Evolutionary conservation across 2,888 invertebrate species (phyloP).

Genomic region (Sylvicola cinctus): DNA sequence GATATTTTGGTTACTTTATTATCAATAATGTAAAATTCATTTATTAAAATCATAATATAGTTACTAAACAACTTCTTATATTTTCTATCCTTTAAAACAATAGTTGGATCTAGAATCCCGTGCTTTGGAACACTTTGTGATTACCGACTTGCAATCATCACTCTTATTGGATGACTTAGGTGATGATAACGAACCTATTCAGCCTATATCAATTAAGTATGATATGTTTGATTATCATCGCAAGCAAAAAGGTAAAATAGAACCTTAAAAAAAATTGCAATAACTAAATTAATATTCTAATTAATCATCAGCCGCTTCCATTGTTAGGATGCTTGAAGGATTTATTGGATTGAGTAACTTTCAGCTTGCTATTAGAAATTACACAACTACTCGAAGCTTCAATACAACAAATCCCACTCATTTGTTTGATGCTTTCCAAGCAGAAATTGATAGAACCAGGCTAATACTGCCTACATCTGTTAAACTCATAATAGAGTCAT

Average conservation of each 20-base stretch:
- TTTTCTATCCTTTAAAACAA: neutral
- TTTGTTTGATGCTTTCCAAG: too few species aligned
- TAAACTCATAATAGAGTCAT: too few species aligned
- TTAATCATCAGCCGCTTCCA: conserved; percentile 31
- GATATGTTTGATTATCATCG: conserved; percentile 3
- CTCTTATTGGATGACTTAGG: conserved; percentile 23
- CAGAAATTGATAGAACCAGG: too few species aligned
- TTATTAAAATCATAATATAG: conserved; percentile 6
- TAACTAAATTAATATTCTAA: neutral
- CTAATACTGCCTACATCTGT: too few species aligned
- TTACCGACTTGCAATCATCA: conserved; percentile 25
- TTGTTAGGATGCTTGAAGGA: conserved; percentile 35
- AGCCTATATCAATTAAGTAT: too few species aligned
- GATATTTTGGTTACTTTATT: conserved; percentile 41
- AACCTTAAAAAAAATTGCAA: neutral
- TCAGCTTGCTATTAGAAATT: too few species aligned
- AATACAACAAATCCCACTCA: too few species aligned
- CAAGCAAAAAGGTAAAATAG: neutral
- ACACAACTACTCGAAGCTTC: conserved; percentile 34
- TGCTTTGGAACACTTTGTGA: conserved; percentile 33
- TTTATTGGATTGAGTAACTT: conserved; percentile 26
- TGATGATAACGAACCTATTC: neutral
- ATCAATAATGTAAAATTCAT: conserved; percentile 28
- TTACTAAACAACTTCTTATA: neutral
- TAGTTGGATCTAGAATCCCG: conserved; percentile 29